Evolutionary conservation across 2,888 invertebrate genomes (phyloP), one percentile per base, ranked within the genome.

Genomic region (Neoascia interrupta): DNA sequence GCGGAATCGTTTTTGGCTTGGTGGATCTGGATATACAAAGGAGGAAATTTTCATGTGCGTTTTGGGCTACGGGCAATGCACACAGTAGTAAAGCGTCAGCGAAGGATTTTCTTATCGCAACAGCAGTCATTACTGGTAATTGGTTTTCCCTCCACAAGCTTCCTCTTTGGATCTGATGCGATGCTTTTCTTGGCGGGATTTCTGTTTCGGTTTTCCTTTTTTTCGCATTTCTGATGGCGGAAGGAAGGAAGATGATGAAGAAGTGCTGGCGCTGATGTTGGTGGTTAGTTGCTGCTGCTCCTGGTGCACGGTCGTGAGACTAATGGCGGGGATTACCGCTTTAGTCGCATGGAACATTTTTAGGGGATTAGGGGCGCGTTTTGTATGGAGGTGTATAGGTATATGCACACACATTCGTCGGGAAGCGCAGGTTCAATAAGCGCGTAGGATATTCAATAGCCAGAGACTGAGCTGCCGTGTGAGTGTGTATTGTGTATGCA

Each of bases 41-140:
- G 37, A 70, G 79, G 60, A 72, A 66, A 72, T 79, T 73, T 79
- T 79, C 73, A 61, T 73, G 61, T 73, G 72, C 73, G 79, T 72
- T 72, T 68, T 56, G 51, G 61, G 79, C 72, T 61, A 49, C 41
- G 51, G 63, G 49, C n/a, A n/a, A n/a, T n/a, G n/a, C n/a, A n/a
- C n/a, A n/a, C n/a, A n/a, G n/a, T n/a, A n/a, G n/a, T n/a, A n/a
- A n/a, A n/a, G n/a, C n/a, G 37, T 39, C 31, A 54, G 60, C 66
- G 66, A 49, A 66, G 73, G 73, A 73, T 80, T 80, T 80, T 80
- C 80, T 80, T 80, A 80, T 80, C 80, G 80, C 80, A 79, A 74
- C 81, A 81, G 85, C 85, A 85, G 86, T 86, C 86, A 85, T 85
- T 85, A 85, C 86, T 85, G 86, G 85, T 86, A 85, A 85, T 85